Percentiles rank a stretch among this genome's conserved stretches.
Evolutionary conservation across 2,797 vertebrate genomes (phyloP).

Genomic region (Sebastes minor): DNA sequence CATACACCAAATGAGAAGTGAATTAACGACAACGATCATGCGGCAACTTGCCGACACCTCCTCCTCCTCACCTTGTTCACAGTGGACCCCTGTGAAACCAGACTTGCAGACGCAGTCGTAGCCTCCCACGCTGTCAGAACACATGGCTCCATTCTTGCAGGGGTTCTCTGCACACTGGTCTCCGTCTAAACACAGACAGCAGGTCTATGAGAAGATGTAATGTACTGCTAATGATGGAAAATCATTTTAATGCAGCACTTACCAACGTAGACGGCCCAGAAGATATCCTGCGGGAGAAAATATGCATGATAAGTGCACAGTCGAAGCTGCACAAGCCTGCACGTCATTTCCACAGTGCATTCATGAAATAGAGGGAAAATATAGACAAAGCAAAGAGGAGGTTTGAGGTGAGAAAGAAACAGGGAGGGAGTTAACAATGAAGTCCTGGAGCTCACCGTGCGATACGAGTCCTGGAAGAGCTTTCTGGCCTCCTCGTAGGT

Average conservation of each 20-base stretch:
- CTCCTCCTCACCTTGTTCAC: slow-evolving; percentile 75
- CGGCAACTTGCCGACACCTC: rapidly evolving
- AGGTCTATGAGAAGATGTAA: background rate
- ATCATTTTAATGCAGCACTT: slow-evolving; percentile 51
- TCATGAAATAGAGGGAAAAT: background rate
- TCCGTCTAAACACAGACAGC: slow-evolving; percentile 70
- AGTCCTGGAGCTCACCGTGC: slow-evolving; percentile 72
- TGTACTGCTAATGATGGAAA: background rate
- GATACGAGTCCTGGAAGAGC: slow-evolving; percentile 82
- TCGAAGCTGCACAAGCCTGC: background rate
- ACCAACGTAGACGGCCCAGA: slow-evolving; percentile 86
- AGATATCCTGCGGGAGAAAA: slow-evolving; percentile 80
- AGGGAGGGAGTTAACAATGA: background rate
- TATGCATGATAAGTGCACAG: background rate
- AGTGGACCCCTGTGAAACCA: slow-evolving; percentile 79
- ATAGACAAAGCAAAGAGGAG: background rate
- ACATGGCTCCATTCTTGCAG: slow-evolving; percentile 84
- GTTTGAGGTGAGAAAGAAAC: background rate
- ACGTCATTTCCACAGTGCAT: background rate
- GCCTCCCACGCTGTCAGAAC: slow-evolving; percentile 85
- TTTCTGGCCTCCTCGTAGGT: slow-evolving; percentile 82
- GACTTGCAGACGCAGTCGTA: slow-evolving; percentile 86
- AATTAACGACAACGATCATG: background rate
- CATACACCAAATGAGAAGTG: background rate
- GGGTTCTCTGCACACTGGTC: slow-evolving; percentile 82